Conservation (phyloP, 2,797 vertebrate species). For the Pseudochirops cupreus region DNA sequence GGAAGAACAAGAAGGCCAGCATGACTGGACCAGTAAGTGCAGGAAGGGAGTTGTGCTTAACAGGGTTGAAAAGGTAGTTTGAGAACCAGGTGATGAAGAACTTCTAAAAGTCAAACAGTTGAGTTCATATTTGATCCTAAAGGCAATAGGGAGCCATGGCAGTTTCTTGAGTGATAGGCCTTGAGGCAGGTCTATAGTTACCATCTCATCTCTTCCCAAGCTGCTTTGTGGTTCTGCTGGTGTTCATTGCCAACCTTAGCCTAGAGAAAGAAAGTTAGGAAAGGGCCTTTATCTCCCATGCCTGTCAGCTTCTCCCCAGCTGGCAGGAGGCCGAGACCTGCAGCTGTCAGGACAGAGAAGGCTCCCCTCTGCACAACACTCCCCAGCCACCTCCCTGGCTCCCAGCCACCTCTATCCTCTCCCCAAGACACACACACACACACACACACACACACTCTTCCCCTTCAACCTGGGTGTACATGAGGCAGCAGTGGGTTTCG, state of each 20-base stretch:
- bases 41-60: background rate
- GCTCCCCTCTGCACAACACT: background rate
- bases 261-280: background rate
- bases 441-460: background rate
- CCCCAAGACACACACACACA: too few relatives aligned
- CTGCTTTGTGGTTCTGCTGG: background rate
- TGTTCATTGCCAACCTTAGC: background rate
- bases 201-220: background rate
- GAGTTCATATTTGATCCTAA: background rate
- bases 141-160: background rate
- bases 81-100: background rate
- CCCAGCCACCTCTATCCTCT: background rate
- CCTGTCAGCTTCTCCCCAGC: background rate
- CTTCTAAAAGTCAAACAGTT: background rate
- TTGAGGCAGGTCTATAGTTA: background rate
- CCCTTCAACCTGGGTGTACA: background rate
- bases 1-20: background rate
- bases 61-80: background rate
- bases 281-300: background rate
- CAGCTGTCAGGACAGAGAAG: background rate
- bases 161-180: background rate
- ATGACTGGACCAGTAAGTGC: background rate
- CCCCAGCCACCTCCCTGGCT: background rate
- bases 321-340: background rate
- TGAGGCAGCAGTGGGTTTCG: background rate